Percentiles rank a stretch among this genome's conserved stretches.
Evolutionary conservation across 2,797 vertebrate genomes (phyloP).

Genomic region (Crax fasciolata): DNA sequence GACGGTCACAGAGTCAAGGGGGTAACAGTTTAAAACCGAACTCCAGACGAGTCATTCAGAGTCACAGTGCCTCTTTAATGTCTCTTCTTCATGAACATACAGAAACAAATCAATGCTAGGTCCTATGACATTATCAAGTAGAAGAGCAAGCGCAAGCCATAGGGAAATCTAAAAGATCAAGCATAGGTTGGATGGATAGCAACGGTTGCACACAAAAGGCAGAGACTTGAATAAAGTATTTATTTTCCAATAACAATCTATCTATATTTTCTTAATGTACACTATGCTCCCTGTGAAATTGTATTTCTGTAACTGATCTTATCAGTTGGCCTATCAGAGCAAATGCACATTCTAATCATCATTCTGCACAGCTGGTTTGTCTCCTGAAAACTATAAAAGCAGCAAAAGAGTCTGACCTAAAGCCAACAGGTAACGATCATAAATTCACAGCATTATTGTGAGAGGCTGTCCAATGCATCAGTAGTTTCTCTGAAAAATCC

Average conservation of each 20-base stretch:
- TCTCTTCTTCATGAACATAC: not conserved
- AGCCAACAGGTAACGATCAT: not conserved
- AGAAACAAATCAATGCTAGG: not conserved
- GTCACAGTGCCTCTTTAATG: not conserved
- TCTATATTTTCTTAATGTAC: not conserved
- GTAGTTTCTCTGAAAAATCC: conserved; percentile 7
- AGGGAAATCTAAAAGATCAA: not conserved
- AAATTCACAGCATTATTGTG: not conserved
- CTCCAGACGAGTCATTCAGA: not conserved
- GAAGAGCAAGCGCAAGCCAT: not conserved
- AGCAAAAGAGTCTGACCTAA: not conserved
- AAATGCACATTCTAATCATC: conserved; percentile 14
- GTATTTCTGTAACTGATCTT: not conserved
- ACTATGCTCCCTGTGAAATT: not conserved
- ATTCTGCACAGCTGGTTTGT: not conserved
- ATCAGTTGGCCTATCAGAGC: not conserved
- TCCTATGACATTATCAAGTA: not conserved
- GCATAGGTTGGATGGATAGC: not conserved
- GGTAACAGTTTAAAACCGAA: not conserved
- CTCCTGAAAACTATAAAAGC: not conserved
- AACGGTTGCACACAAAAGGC: not conserved
- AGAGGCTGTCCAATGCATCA: not conserved
- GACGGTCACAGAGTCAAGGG: not conserved
- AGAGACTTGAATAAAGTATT: not conserved
- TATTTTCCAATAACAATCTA: not conserved